phyloP scores from a whole-genome alignment of 2,888 invertebrate species.

The Himalopsyche kuldschensis region DNA sequence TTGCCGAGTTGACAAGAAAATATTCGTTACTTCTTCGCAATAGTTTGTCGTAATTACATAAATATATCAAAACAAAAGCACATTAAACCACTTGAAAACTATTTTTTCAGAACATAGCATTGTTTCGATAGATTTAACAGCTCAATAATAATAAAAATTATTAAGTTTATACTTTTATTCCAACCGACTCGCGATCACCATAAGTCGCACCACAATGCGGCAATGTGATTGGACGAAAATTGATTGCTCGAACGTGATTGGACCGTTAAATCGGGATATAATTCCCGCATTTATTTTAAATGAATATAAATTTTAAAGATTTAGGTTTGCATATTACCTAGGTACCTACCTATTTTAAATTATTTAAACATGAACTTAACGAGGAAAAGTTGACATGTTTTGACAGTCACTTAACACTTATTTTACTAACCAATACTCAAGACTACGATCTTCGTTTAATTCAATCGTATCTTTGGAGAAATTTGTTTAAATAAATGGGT shows the following conservation, averaged over 20 bases:
- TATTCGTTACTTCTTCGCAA: not conserved
- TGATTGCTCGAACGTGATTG: constrained; percentile 16
- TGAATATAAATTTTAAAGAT: not conserved
- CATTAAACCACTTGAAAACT: too few relatives aligned
- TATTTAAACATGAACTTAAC: not conserved
- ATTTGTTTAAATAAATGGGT: too few relatives aligned
- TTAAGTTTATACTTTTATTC: not conserved
- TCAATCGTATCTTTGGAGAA: too few relatives aligned
- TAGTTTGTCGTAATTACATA: too few relatives aligned
- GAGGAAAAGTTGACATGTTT: too few relatives aligned
- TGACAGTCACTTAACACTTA: too few relatives aligned
- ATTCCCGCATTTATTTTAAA: constrained; percentile 24
- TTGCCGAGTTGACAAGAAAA: constrained; percentile 4
- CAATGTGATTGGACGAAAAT: constrained; percentile 48
- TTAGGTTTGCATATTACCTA: not conserved
- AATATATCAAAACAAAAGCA: too few relatives aligned
- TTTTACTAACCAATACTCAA: too few relatives aligned
- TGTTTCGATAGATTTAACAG: too few relatives aligned
- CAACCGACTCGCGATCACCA: constrained; percentile 43
- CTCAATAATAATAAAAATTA: not conserved
- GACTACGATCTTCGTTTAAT: too few relatives aligned
- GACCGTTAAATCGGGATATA: not conserved
- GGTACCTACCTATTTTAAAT: not conserved
- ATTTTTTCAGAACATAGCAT: too few relatives aligned
- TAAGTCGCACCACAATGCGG: constrained; percentile 56